Conservation (phyloP, 2,888 invertebrate genomes). For the Pristionchus mayeri region DNA sequence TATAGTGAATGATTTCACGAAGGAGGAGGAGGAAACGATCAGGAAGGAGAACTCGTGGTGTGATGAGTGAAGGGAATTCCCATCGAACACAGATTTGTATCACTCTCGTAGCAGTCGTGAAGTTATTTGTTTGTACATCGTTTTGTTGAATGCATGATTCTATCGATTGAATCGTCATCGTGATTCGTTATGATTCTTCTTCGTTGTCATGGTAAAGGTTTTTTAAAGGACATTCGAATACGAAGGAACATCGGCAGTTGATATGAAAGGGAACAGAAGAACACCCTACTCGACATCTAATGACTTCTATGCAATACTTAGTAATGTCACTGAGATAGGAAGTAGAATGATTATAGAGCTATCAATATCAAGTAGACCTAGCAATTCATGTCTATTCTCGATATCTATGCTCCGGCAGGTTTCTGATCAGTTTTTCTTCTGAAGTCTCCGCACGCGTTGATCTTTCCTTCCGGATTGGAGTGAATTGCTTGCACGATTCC, state of each 20-base stretch:
- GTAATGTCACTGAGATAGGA: background rate
- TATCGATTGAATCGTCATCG: no score
- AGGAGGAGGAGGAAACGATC: background rate
- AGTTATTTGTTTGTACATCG: no score
- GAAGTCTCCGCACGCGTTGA: constrained; percentile 28
- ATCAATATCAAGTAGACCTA: background rate
- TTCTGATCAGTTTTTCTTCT: constrained; percentile 35
- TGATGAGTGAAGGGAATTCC: background rate
- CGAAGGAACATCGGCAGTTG: background rate
- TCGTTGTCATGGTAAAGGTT: no score
- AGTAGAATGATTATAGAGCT: background rate
- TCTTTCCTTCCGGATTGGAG: constrained; percentile 1
- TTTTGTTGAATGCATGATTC: no score
- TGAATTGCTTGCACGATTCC: constrained; percentile 66
- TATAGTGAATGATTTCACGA: background rate
- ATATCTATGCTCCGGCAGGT: constrained; percentile 1
- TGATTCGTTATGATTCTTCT: no score
- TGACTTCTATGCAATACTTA: background rate
- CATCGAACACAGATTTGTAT: no score
- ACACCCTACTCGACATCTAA: background rate
- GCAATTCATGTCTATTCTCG: background rate
- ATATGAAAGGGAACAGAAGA: constrained; percentile 7
- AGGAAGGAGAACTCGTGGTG: background rate
- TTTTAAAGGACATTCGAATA: background rate
- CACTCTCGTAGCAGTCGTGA: no score